Percentiles rank a stretch among this genome's conserved stretches.
These are phyloP conservation scores for Drosophila melanica DNA, from an alignment of 1,140 invertebrate genomes.

Conservation along the genomic window DNA sequence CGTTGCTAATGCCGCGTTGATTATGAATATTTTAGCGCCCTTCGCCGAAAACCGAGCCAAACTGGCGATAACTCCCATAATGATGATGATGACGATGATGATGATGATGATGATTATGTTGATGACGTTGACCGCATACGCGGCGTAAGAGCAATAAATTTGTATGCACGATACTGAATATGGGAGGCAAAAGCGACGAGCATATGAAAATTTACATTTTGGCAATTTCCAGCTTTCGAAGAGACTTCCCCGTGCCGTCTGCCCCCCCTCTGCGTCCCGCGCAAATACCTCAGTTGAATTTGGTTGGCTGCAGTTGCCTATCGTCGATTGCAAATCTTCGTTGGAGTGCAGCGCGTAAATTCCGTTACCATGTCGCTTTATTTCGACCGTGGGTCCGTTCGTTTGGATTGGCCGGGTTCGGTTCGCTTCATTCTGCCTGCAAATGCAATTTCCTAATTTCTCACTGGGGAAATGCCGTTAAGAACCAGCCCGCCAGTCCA, in stretches of 20 bases:
- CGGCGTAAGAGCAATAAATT: slow-evolving; percentile 70
- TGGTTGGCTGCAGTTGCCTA: slow-evolving; percentile 50
- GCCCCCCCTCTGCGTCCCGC: slow-evolving; percentile 1
- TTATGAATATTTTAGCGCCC: slow-evolving; percentile 75
- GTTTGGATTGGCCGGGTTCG: neutral
- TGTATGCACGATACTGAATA: slow-evolving; percentile 44
- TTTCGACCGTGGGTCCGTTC: slow-evolving; percentile 2
- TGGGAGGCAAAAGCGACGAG: slow-evolving; percentile 5
- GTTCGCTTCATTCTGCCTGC: slow-evolving; percentile 48
- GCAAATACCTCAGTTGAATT: slow-evolving; percentile 22
- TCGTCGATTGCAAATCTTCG: slow-evolving; percentile 65
- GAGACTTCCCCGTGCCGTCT: slow-evolving; percentile 6
- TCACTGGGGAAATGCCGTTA: slow-evolving; percentile 76
- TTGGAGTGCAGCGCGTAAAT: slow-evolving; percentile 70
- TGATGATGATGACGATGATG: slow-evolving; percentile 28
- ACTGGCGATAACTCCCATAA: slow-evolving; percentile 20
- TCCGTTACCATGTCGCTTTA: slow-evolving; percentile 56
- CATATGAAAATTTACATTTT: slow-evolving; percentile 82
- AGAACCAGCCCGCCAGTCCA: slow-evolving; percentile 33
- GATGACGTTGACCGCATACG: slow-evolving; percentile 44
- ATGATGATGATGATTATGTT: slow-evolving; percentile 24
- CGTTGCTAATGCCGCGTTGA: slow-evolving; percentile 71
- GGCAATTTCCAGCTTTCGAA: slow-evolving; percentile 78
- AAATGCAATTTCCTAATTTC: slow-evolving; percentile 84
- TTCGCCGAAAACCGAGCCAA: slow-evolving; percentile 21